Base-by-base conservation (phyloP, 2,888 invertebrate genomes). In the Emmelina monodactyla region DNA sequence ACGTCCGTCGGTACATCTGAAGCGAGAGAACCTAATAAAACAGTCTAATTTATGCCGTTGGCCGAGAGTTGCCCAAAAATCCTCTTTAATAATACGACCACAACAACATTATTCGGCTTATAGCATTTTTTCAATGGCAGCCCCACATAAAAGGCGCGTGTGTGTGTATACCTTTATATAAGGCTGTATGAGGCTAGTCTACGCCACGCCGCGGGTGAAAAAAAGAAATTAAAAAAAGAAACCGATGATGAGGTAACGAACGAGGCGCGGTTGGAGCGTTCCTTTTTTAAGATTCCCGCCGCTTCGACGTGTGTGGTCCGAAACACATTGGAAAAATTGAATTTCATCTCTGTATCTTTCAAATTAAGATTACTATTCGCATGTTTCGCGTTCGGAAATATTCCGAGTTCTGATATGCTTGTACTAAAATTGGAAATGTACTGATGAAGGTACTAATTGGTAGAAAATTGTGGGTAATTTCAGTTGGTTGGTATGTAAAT, bases 201-300 rank as follows among this genome's bases (percentile, higher is more conserved):
- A 46, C 47, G 57, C 53, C 55, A 62, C 62, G 44, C 53, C 55
- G 62, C 62, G 44, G 58, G 59, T 51, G 58, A 41, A 42, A 61
- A 65, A 67, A 67, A 71, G 71, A 50, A n/a, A n/a, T n/a, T n/a
- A 53, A 43, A 67, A 62, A 67, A 68, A 62, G 60, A 70, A 67
- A 53, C 59, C 66, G 63, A 65, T 67, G 75, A 75, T 76, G 76
- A 76, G 73, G 76, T 72, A 76, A 76, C 78, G 75, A 75, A 71
- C 71, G 71, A 69, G 70, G 72, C 71, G 69, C 73, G 70, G 67
- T 72, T 68, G 55, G 64, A 55, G 67, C 68, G 68, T 78, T 75
- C 73, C 63, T 78, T 78, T 78, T 76, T 78, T 70, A 70, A 72
- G 71, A 65, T 55, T 58, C 56, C 53, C 54, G 55, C 58, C 62